phyloP scores from a whole-genome alignment of 2,888 invertebrate genomes.

The Pheosia tremula region DNA sequence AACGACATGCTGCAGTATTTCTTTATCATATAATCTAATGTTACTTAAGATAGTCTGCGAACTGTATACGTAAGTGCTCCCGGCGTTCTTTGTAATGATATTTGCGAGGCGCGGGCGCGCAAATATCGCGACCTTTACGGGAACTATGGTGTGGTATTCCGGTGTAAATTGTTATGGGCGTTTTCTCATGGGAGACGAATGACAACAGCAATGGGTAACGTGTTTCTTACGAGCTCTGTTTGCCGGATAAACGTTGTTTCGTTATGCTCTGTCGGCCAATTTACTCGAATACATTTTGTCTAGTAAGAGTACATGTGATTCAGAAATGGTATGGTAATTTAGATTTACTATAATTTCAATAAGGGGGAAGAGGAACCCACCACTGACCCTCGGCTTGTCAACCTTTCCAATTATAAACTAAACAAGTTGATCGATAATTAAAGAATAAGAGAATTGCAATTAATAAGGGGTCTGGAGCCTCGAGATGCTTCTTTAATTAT shows the following conservation, averaged over 20 bases:
- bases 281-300: neutral
- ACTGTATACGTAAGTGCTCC: constrained; percentile 21
- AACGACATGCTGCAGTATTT: neutral
- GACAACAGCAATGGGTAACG: constrained; percentile 29
- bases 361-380: too few species aligned
- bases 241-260: constrained; percentile 12
- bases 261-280: neutral
- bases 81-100: constrained; percentile 27
- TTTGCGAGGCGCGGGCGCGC: constrained; percentile 32
- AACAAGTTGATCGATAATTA: too few species aligned
- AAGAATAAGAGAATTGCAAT: too few species aligned
- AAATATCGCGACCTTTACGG: constrained; percentile 38
- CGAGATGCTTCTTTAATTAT: too few species aligned
- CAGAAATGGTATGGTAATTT: too few species aligned
- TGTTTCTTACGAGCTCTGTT: constrained; percentile 18
- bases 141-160: constrained; percentile 33
- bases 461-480: too few species aligned
- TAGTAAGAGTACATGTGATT: too few species aligned
- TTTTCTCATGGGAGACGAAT: constrained; percentile 39
- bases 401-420: too few species aligned
- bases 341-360: too few species aligned
- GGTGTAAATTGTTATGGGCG: constrained; percentile 46
- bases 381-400: too few species aligned
- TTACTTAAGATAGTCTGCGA: constrained; percentile 19
- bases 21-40: constrained; percentile 10